Percentiles rank a stretch among this genome's conserved stretches.
phyloP scores from a whole-genome alignment of 2,888 invertebrate species.

The Drosophila mercatorum region DNA sequence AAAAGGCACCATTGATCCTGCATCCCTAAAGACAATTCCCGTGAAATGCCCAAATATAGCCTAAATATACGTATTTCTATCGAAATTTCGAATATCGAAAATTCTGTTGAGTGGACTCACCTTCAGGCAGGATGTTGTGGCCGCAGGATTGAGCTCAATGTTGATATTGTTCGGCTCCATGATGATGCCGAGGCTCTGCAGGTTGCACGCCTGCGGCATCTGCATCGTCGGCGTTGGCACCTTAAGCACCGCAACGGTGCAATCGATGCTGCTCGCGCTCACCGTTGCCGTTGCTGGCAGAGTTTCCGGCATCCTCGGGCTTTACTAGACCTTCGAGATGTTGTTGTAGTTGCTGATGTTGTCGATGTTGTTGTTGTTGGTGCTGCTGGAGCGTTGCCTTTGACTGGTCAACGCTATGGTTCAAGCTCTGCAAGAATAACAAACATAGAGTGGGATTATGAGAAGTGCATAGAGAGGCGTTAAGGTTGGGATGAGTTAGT shows the following conservation, averaged over 20 bases:
- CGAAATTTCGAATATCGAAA: too few relatives aligned
- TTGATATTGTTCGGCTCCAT: conserved; percentile 77
- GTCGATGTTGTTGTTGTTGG: background rate
- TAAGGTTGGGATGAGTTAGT: background rate
- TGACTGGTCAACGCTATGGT: conserved; percentile 12
- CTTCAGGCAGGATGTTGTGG: conserved; percentile 55
- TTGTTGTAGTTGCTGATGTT: background rate
- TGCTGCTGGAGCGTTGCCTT: background rate
- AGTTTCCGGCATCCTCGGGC: conserved; percentile 71
- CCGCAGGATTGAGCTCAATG: conserved; percentile 69
- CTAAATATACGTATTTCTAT: too few relatives aligned
- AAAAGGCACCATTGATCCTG: too few relatives aligned
- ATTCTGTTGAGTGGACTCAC: conserved; percentile 39
- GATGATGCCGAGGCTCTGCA: conserved; percentile 70
- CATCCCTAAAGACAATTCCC: too few relatives aligned
- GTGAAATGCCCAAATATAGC: too few relatives aligned
- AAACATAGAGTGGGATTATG: background rate
- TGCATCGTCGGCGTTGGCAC: conserved; percentile 71
- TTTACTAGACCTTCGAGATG: background rate
- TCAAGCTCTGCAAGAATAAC: conserved; percentile 33
- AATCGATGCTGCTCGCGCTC: conserved; percentile 72
- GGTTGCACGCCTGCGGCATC: conserved; percentile 67
- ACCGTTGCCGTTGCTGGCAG: conserved; percentile 74
- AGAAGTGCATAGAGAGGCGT: conserved; percentile 2
- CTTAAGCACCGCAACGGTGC: conserved; percentile 75